Evolutionary conservation across 35 echinoderm and acorn worm genomes (phyloP), one percentile per base, ranked within the genome.

Genomic region (Lytechinus pictus): DNA sequence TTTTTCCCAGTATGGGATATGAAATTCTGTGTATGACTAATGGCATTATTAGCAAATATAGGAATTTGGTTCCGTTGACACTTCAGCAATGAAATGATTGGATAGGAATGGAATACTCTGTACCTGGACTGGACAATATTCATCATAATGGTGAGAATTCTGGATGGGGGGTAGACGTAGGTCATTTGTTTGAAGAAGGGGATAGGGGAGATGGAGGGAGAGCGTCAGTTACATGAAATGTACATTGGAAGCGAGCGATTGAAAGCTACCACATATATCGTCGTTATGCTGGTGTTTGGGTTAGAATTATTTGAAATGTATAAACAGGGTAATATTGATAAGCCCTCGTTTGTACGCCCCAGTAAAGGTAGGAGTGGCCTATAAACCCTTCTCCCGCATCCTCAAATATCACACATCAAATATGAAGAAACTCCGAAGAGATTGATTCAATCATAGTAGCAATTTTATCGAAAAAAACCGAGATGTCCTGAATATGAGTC

Each of bases 381-480:
- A 79, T 27, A 79, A 79, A 79, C 66, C 66, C 66, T 79, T 79
- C 66, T 79, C 19, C 66, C 66, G 24, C 66, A 79, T 79, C 5
- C 66, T 79, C 66, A 79, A 79, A 79, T 79, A 79, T 79, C 66
- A 79, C 66, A 79, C 66, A 79, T 79, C 66, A 79, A 79, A 79
- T 79, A 79, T 79, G 66, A 79, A 58, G 66, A 19, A 79, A 27
- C 66, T 24, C 66, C 19, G 4, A 1, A 8, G 66, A 79, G 66
- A 79, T 79, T 79, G 66, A 79, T 79, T 79, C 66, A 79, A 79
- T 79, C 66, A 79, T n/a, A 79, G 66, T 79, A 5, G 66, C 66
- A 79, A 79, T 79, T 79, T 24, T 79, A 79, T 79, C 66, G n/a
- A 79, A 79, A 79, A 79, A 79, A 79, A 4, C 21, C 9, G 66